Percentiles rank a stretch among this genome's conserved stretches.
These are phyloP conservation scores for Lytechinus variegatus DNA, from an alignment of 35 echinoderm and acorn worm species.

Conservation along the genomic window DNA sequence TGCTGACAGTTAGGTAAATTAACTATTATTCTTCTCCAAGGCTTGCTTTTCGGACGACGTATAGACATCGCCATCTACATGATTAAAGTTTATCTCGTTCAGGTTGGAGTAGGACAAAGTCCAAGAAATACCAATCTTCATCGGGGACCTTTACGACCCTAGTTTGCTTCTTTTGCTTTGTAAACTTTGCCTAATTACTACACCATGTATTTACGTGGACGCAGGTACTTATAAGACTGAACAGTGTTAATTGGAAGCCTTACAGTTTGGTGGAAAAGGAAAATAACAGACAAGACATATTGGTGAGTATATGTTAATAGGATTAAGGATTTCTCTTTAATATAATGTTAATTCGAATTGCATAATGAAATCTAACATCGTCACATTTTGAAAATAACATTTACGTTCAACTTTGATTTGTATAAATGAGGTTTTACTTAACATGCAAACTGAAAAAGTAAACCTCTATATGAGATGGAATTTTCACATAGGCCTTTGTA, in stretches of 20 bases:
- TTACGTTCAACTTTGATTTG: no score
- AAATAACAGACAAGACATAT: background rate
- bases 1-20: background rate
- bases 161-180: conserved; percentile 10
- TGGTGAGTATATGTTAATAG: background rate
- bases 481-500: no score
- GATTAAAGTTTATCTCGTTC: background rate
- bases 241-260: no score
- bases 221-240: background rate
- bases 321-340: no score
- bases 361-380: no score
- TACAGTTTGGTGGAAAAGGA: background rate
- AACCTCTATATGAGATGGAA: no score
- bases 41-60: background rate
- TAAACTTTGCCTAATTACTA: conserved; percentile 13
- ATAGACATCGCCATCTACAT: background rate
- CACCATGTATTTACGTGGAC: background rate
- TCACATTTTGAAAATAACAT: no score
- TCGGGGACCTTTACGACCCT: background rate
- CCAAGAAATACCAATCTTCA: background rate
- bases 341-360: no score
- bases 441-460: no score
- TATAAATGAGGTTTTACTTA: no score
- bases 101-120: background rate
- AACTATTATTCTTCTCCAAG: background rate